These are phyloP conservation scores for Torymus tubicola DNA, from an alignment of 2,888 invertebrate species.

Conservation along the genomic window DNA sequence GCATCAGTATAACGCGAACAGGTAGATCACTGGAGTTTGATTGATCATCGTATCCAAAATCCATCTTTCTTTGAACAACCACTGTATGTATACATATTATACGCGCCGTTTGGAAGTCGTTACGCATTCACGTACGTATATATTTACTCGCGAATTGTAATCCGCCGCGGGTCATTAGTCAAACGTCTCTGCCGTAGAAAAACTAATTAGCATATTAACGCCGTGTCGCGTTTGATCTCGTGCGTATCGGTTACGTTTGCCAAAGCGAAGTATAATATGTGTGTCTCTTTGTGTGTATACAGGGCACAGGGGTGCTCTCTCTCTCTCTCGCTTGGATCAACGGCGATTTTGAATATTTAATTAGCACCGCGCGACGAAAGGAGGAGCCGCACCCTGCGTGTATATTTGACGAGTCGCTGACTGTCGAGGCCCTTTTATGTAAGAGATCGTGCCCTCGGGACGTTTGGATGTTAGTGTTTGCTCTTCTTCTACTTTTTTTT, in stretches of 20 bases:
- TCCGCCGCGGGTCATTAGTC: slow-evolving; percentile 56
- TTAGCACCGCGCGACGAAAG: slow-evolving; percentile 60
- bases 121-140: too few relatives aligned
- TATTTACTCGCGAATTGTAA: slow-evolving; percentile 28
- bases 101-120: too few relatives aligned
- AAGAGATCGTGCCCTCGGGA: slow-evolving; percentile 34
- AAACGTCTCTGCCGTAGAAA: slow-evolving; percentile 56
- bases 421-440: slow-evolving; percentile 25
- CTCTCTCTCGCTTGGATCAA: too few relatives aligned
- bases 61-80: slow-evolving; percentile 59
- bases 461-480: slow-evolving; percentile 35
- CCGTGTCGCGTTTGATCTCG: slow-evolving; percentile 44
- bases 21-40: slow-evolving; percentile 59
- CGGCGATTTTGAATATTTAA: slow-evolving; percentile 69
- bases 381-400: background rate
- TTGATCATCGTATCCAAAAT: slow-evolving; percentile 66
- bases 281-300: slow-evolving; percentile 44
- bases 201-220: slow-evolving; percentile 58
- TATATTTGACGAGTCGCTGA: background rate
- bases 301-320: slow-evolving; percentile 22
- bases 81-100: too few relatives aligned
- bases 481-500: slow-evolving; percentile 34
- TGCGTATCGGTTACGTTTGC: slow-evolving; percentile 66
- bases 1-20: slow-evolving; percentile 1
- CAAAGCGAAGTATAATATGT: slow-evolving; percentile 66